A percentile compares a stretch with the other conserved stretches of the same genome.
Evolutionary conservation across 53 echinoderm and acorn worm species (phyloP).

Genomic region (Arbacia lixula): DNA sequence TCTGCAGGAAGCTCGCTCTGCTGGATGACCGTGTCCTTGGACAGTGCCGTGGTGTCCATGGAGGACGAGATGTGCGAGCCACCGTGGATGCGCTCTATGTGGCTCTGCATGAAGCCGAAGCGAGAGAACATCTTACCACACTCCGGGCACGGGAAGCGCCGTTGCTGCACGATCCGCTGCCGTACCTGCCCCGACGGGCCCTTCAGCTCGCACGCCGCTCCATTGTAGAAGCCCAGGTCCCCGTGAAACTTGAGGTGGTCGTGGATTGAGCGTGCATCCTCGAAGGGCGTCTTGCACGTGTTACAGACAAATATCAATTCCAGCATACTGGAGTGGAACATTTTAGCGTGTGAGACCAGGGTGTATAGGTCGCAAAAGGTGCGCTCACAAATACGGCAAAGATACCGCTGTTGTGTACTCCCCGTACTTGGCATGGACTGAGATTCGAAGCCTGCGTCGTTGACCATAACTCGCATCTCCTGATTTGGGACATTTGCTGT

Average conservation of each 20-base stretch:
- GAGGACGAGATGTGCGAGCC: background rate
- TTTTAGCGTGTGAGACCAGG: slow-evolving; percentile 38
- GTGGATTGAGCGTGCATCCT: slow-evolving; percentile 22
- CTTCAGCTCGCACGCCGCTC: slow-evolving; percentile 32
- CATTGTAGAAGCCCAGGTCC: slow-evolving; percentile 16
- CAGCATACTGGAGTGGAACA: slow-evolving; percentile 16
- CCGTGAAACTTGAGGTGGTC: slow-evolving; percentile 28
- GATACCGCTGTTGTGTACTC: slow-evolving; percentile 28
- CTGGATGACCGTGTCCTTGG: background rate
- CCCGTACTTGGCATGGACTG: background rate
- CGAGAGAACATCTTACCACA: slow-evolving; percentile 47
- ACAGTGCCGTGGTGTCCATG: slow-evolving; percentile 21
- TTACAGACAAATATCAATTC: slow-evolving; percentile 39
- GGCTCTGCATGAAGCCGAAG: slow-evolving; percentile 54
- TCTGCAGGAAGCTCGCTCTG: background rate
- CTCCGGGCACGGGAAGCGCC: slow-evolving; percentile 43
- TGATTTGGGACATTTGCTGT: no score
- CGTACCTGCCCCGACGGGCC: background rate
- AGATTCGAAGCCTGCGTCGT: background rate
- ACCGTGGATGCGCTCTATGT: slow-evolving; percentile 49
- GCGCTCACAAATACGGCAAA: slow-evolving; percentile 48
- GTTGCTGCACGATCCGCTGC: slow-evolving; percentile 10
- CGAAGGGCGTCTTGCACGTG: slow-evolving; percentile 4
- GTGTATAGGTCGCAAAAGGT: slow-evolving; percentile 33
- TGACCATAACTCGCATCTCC: background rate